Base-by-base conservation (phyloP, 1,140 invertebrate genomes). In the Drosophila ananassae region DNA sequence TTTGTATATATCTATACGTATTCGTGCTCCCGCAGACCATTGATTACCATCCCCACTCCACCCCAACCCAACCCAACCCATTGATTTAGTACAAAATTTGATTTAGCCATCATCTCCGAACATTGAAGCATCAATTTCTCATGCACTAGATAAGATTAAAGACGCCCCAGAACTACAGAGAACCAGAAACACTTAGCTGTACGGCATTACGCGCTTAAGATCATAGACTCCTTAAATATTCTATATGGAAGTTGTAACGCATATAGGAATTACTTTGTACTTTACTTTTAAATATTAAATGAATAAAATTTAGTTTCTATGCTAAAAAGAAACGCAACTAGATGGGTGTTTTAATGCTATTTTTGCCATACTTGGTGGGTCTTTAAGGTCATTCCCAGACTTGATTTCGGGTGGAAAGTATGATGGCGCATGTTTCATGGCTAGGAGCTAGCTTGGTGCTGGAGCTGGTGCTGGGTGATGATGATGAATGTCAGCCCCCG, bases 401-500 rank as follows among this genome's bases (percentile, higher is more conserved):
- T 30, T 39, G 34, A 60, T 53, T 60, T 54, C 55, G 47, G 77
- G 68, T 84, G 66, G 73, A 63, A 78, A 77, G 72, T 83, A 83
- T 87, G 85, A 83, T 87, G 62, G 75, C 46, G 83, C 83, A 77
- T 89, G 79, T 79, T 89, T 89, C 76, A 89, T 53, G 64, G 67
- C 61, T 53, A 57, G 75, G 79, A 83, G 73, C 82, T 82, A 83
- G 73, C 82, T 82, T 76, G 79, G 48, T 61, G 63, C 64, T 53
- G 17, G 17, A 0, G 17, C 17, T 57, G 67, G 51, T 41, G 30
- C 28, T 30, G 60, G 76, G 64, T 87, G 82, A 89, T 89, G 84
- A 89, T 89, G 83, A 89, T 89, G 83, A 79, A 89, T 89, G 84
- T 79, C 73, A 79, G 59, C 47, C 51, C 55, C 34, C 63, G 61